Evolutionary conservation across 2,797 vertebrate genomes (phyloP).

Genomic region (Pteropus rufus): DNA sequence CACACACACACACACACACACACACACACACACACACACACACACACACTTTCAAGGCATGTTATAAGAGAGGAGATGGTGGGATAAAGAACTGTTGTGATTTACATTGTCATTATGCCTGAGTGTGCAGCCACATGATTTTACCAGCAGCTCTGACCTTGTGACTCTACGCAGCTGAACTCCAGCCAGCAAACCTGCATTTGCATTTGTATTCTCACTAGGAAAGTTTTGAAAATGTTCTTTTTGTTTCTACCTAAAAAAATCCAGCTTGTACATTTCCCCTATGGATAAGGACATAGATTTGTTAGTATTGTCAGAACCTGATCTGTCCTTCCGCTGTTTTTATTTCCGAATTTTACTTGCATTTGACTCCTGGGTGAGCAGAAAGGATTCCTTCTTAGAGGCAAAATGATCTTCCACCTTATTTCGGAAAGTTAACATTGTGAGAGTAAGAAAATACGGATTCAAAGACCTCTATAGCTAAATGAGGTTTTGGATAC

Average conservation of each 20-base stretch:
- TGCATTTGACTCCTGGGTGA: neutral
- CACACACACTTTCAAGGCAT: neutral
- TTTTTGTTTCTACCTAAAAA: constrained; percentile 59
- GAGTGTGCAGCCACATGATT: neutral
- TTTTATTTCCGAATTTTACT: constrained; percentile 47
- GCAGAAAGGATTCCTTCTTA: neutral
- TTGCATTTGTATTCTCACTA: constrained; percentile 59
- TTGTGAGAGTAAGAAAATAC: neutral
- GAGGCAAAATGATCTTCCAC: neutral
- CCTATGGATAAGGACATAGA: neutral
- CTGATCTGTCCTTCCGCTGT: neutral
- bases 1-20: neutral
- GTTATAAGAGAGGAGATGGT: neutral
- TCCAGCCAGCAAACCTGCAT: neutral
- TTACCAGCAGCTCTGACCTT: neutral
- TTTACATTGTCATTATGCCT: neutral
- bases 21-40: neutral
- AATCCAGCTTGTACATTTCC: constrained; percentile 23
- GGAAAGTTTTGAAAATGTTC: constrained; percentile 36
- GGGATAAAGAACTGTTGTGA: neutral
- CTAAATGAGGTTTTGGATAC: neutral
- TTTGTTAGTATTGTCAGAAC: constrained; percentile 45
- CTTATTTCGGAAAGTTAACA: neutral
- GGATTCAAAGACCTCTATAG: neutral
- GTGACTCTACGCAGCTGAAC: neutral